A percentile compares a stretch with the other conserved stretches of the same genome.
Conservation (phyloP, 1,140 invertebrate species). For the Coboldia fuscipes region DNA sequence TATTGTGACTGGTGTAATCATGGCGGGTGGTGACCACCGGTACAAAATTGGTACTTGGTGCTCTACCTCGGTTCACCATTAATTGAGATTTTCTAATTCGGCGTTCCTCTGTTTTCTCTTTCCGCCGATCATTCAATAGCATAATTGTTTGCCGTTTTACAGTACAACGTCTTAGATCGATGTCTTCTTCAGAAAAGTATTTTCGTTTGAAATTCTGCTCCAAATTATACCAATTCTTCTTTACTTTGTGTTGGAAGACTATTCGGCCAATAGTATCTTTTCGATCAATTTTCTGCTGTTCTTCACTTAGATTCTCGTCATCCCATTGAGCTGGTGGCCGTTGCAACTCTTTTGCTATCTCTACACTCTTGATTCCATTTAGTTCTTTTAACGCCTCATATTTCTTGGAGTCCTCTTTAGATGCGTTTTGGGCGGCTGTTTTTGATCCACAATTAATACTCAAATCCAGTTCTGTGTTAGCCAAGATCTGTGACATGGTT, state of each 20-base stretch:
- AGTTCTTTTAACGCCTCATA: slow-evolving; percentile 19
- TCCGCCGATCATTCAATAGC: not conserved
- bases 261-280: slow-evolving; percentile 15
- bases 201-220: slow-evolving; percentile 14
- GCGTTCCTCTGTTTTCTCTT: not conserved
- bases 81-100: not conserved
- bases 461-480: slow-evolving; percentile 39
- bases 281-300: slow-evolving; percentile 9
- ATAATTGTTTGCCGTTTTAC: not conserved
- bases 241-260: slow-evolving; percentile 7
- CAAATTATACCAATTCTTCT: slow-evolving; percentile 12
- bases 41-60: no score
- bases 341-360: slow-evolving; percentile 37
- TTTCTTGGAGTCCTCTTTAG: slow-evolving; percentile 4
- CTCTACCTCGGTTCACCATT: no score
- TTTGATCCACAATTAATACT: slow-evolving; percentile 9
- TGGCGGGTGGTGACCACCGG: no score
- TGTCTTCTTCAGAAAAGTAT: slow-evolving; percentile 13
- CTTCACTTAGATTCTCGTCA: slow-evolving; percentile 18
- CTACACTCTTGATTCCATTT: slow-evolving; percentile 30
- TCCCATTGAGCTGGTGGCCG: slow-evolving; percentile 20
- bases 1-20: no score
- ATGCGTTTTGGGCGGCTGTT: slow-evolving; percentile 7
- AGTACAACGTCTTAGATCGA: not conserved
- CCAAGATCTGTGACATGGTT: slow-evolving; percentile 65